phyloP scores from a whole-genome alignment of 2,113 vertebrate genomes.

The Tragelaphus buxtoni region DNA sequence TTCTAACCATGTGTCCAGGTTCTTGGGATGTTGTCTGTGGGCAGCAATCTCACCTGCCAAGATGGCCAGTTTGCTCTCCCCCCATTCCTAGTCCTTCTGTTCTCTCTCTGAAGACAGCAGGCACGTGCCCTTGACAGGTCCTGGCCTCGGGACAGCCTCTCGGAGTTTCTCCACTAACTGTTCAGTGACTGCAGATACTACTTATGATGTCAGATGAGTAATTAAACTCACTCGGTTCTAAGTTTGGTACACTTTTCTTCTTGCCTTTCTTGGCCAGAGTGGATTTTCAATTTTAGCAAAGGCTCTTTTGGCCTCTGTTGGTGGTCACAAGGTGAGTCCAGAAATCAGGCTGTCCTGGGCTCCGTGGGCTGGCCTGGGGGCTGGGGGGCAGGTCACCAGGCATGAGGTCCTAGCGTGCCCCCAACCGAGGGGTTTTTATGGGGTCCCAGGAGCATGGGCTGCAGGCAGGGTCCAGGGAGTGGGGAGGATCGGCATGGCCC shows the following conservation, averaged over 20 bases:
- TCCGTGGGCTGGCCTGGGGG: not conserved
- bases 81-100: fast-evolving
- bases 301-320: not conserved
- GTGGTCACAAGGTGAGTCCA: not conserved
- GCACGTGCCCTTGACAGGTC: not conserved
- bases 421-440: not conserved
- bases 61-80: too few relatives aligned
- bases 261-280: not conserved
- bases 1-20: not conserved
- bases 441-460: not conserved
- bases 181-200: fast-evolving
- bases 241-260: not conserved
- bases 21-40: too few relatives aligned
- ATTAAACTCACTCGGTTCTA: not conserved
- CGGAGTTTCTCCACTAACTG: not conserved
- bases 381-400: not conserved
- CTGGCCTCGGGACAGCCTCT: not conserved
- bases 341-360: not conserved
- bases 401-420: too few relatives aligned
- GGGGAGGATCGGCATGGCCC: not conserved
- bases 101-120: not conserved
- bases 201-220: fast-evolving
- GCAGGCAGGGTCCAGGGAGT: not conserved
- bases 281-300: not conserved
- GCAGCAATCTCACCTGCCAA: fast-evolving